Percentiles rank a stretch among this genome's conserved stretches.
phyloP scores from a whole-genome alignment of 2,797 vertebrate species.

The Myiothlypis chrysogaster region DNA sequence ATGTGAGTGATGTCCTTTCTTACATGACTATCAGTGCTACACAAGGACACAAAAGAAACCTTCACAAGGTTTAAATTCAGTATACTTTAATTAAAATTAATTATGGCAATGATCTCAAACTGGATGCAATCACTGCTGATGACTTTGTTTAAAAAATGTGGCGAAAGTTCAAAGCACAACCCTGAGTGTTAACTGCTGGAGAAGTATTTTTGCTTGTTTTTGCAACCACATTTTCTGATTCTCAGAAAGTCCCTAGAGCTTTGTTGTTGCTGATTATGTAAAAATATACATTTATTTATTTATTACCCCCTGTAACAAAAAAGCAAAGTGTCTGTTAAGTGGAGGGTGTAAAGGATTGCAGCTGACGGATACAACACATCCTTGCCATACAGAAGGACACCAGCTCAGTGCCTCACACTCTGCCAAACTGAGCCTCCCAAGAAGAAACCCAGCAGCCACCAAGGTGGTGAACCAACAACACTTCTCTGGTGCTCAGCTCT shows the following conservation, averaged over 20 bases:
- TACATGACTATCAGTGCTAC: rapidly evolving
- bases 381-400: rapidly evolving
- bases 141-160: not conserved
- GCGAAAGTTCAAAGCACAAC: not conserved
- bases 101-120: not conserved
- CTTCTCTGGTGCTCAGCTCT: not conserved
- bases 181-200: not conserved
- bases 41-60: not conserved
- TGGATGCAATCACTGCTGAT: not conserved
- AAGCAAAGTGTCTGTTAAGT: not conserved
- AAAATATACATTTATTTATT: not conserved
- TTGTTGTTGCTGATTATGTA: not conserved
- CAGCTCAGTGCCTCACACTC: not conserved
- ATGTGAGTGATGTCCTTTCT: not conserved
- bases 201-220: not conserved
- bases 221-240: not conserved
- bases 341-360: not conserved
- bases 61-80: not conserved
- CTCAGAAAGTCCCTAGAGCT: not conserved
- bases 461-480: not conserved
- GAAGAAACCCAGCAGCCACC: not conserved
- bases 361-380: not conserved
- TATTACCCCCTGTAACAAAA: not conserved
- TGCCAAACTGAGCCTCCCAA: not conserved
- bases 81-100: not conserved